Base-by-base conservation (phyloP, 1,140 invertebrate species). In the Antheraea mylitta region DNA sequence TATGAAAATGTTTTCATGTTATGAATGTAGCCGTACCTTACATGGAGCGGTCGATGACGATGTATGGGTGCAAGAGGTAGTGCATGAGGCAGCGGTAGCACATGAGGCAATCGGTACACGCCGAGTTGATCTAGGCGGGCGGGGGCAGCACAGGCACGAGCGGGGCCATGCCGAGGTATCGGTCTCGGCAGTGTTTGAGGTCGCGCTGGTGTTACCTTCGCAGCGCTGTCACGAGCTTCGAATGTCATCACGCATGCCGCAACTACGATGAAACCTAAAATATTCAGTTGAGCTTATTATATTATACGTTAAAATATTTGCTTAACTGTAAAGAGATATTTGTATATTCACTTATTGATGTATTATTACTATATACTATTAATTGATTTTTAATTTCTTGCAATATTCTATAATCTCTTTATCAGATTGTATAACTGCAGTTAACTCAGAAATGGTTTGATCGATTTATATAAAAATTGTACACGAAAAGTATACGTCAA, bases 231-330 rank as follows among this genome's bases (percentile, higher is more conserved):
- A 0, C 97, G 93, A 0, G 97, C 97, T 83, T 98, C 97, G 79
- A 98, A 98, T 0, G 97, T 98, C 97, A 98, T 97, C n/a, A 98
- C 97, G 76, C 97, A 98, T 0, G 97, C 97, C 7, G 97, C 97
- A 0, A 98, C 97, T 6, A 98, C 97, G 67, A 98, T 97, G 81
- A 98, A 98, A 18, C 97, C 96, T 97, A 18, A 87, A 37, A 92
- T 48, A 61, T 42, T 37, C 6, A 37, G 11, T 10, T 2, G 11
- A 1, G 22, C 22, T 30, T 30, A 30, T 30, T 30, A 30, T 30
- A 30, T 30, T 30, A 30, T 4, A 30, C 22, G 22, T 30, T 30
- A 30, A 30, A 30, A 30, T 30, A 30, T 30, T 30, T 30, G 22
- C 4, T 30, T 30, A 30, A 30, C 22, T 30, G 1, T 30, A 30